phyloP scores from a whole-genome alignment of 2,888 invertebrate genomes.

The Luperina testacea region DNA sequence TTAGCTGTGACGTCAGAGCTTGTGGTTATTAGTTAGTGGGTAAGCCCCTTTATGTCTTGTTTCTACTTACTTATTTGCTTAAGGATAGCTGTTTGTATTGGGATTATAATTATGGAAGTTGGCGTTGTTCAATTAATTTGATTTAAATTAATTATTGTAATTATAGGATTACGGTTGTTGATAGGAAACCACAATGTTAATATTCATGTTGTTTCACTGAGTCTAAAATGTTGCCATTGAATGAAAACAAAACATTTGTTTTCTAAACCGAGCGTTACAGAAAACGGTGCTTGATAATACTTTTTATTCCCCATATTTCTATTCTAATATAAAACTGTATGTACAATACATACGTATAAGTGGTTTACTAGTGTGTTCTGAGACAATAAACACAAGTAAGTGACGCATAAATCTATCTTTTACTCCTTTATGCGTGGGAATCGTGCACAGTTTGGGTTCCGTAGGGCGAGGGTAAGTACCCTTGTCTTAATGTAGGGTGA shows the following conservation, averaged over 20 bases:
- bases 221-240: not conserved
- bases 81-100: constrained; percentile 2
- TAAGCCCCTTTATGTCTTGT: constrained; percentile 42
- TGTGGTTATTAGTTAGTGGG: constrained; percentile 49
- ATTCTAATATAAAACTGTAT: constrained; percentile 10
- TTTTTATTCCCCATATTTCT: not conserved
- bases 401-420: constrained; percentile 62
- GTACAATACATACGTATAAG: constrained; percentile 20
- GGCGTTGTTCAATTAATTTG: not conserved
- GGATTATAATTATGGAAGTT: constrained; percentile 13
- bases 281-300: not conserved
- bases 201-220: not conserved
- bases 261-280: not conserved
- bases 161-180: no score
- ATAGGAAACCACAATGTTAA: not conserved
- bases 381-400: constrained; percentile 63
- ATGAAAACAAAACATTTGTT: not conserved
- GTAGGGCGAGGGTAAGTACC: constrained; percentile 24
- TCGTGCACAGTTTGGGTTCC: constrained; percentile 50
- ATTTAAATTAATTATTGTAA: not conserved
- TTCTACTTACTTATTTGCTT: constrained; percentile 36
- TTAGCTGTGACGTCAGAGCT: constrained; percentile 44
- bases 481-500: constrained; percentile 31
- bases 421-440: constrained; percentile 62
- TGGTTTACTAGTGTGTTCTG: constrained; percentile 42